phyloP scores from a whole-genome alignment of 2,888 invertebrate genomes.

The Sisyra nigra region DNA sequence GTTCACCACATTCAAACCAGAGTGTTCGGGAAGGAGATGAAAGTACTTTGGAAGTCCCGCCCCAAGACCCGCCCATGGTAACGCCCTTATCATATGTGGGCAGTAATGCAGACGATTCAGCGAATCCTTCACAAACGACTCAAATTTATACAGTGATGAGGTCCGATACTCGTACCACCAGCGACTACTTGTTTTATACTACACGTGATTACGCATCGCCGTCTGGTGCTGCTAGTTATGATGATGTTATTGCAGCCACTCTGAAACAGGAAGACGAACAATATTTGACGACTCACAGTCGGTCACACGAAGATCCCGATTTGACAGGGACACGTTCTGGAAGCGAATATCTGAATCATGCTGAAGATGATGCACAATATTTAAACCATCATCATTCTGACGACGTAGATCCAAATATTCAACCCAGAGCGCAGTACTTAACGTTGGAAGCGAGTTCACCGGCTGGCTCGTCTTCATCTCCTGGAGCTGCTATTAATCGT shows the following conservation, averaged over 20 bases:
- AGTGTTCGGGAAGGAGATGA: background rate
- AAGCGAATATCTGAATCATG: background rate
- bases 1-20: background rate
- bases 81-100: conserved; percentile 1
- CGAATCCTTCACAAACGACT: background rate
- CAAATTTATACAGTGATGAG: conserved; percentile 7
- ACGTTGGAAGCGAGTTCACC: background rate
- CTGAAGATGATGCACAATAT: too few relatives aligned
- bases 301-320: background rate
- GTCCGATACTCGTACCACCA: conserved; percentile 1
- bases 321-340: conserved; percentile 1
- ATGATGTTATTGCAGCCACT: conserved; percentile 2
- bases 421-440: background rate
- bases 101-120: conserved; percentile 2
- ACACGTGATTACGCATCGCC: conserved; percentile 2
- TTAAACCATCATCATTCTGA: background rate
- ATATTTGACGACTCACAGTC: background rate
- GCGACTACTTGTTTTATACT: conserved; percentile 1
- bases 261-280: conserved; percentile 1
- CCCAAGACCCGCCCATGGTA: conserved; percentile 1
- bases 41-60: background rate
- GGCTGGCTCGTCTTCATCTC: background rate
- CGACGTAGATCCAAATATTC: background rate
- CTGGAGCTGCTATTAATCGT: background rate
- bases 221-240: background rate